A percentile compares a stretch with the other conserved stretches of the same genome.
These are phyloP conservation scores for Meandrusa payeni DNA, from an alignment of 2,888 invertebrate genomes.

Conservation along the genomic window DNA sequence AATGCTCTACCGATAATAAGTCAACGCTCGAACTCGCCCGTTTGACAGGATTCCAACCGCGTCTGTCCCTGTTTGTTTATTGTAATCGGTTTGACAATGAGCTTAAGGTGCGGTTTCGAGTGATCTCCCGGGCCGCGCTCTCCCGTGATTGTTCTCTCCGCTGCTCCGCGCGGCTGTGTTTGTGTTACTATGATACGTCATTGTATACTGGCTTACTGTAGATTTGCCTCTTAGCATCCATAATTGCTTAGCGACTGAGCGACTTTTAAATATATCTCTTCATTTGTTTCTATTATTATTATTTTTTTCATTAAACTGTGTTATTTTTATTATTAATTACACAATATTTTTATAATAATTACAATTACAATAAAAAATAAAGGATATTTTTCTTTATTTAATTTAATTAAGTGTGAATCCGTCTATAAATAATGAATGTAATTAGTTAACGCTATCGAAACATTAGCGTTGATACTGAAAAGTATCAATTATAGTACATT, in stretches of 20 bases:
- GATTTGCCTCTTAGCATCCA: conserved; percentile 76
- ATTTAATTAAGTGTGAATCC: no score
- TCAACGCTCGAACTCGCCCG: conserved; percentile 80
- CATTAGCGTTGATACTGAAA: conserved; percentile 1
- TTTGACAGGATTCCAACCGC: conserved; percentile 81
- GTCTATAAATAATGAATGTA: conserved; percentile 3
- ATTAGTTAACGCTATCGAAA: conserved; percentile 2
- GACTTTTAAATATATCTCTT: conserved; percentile 64
- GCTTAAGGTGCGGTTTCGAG: conserved; percentile 81
- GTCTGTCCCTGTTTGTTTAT: conserved; percentile 81
- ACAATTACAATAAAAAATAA: no score
- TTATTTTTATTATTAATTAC: conserved; percentile 23
- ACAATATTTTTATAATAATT: not conserved
- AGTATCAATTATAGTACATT: not conserved
- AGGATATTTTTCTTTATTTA: no score
- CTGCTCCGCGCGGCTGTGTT: conserved; percentile 59
- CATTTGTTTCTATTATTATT: conserved; percentile 37
- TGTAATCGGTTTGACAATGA: conserved; percentile 81
- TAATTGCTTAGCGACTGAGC: conserved; percentile 73
- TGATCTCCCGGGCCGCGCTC: conserved; percentile 69
- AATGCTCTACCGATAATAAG: conserved; percentile 80
- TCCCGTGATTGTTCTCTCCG: conserved; percentile 61
- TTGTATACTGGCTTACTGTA: conserved; percentile 75
- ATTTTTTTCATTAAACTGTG: conserved; percentile 40
- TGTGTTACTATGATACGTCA: conserved; percentile 78